Conservation (phyloP, 2,113 vertebrate genomes). For the Toxostoma redivivum region DNA sequence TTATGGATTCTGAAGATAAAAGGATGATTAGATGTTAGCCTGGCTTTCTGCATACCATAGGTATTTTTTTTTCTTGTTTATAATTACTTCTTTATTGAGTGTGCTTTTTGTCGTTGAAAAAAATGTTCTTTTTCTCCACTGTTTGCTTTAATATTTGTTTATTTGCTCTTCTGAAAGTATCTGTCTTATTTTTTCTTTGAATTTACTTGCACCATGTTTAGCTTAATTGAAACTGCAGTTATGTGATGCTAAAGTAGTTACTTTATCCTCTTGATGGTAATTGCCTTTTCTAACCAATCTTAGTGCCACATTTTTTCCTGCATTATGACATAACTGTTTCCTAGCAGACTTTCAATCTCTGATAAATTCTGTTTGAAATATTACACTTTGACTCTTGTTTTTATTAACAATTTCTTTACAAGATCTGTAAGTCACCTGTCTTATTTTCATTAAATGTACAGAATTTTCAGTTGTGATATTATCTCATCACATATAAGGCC, state of each 20-base stretch:
- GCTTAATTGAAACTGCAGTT: neutral
- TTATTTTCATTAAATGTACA: neutral
- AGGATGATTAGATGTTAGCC: neutral
- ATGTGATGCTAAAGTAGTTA: neutral
- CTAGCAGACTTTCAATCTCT: neutral
- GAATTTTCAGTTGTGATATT: neutral
- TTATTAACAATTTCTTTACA: neutral
- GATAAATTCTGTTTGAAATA: neutral
- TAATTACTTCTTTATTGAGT: neutral
- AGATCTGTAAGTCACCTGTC: accelerated
- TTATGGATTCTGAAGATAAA: neutral
- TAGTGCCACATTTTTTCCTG: neutral
- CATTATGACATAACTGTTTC: neutral
- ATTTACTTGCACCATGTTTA: neutral
- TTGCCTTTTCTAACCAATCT: neutral
- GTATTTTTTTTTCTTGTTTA: neutral
- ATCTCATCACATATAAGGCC: neutral
- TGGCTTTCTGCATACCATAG: neutral
- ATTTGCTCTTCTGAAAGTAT: neutral
- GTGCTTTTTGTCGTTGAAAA: neutral
- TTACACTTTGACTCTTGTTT: neutral
- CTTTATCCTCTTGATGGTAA: neutral
- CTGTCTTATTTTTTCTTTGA: neutral
- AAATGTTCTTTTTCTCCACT: neutral
- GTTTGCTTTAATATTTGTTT: neutral